phyloP scores from a whole-genome alignment of 2,888 invertebrate genomes.

The Electrophaes corylata region DNA sequence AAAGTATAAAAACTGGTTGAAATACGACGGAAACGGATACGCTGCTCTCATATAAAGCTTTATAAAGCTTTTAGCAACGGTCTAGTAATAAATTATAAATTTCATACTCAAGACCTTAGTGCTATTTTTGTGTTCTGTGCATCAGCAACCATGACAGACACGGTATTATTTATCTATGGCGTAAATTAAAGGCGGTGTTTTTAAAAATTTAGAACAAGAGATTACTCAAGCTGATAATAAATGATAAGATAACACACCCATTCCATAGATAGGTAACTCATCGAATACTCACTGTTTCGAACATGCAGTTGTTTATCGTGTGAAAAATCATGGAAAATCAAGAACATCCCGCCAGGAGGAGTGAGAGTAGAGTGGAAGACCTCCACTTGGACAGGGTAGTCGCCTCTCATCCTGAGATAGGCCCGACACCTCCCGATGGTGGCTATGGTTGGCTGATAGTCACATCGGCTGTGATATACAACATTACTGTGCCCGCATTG shows the following conservation, averaged over 20 bases:
- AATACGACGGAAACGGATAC: too few species aligned
- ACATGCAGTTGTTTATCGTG: constrained; percentile 70
- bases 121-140: background rate
- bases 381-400: constrained; percentile 84
- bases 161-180: background rate
- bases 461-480: constrained; percentile 83
- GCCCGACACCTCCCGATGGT: constrained; percentile 87
- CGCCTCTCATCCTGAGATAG: constrained; percentile 86
- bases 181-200: constrained; percentile 60
- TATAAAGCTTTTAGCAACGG: too few species aligned
- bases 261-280: constrained; percentile 71
- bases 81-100: too few species aligned
- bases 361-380: constrained; percentile 61
- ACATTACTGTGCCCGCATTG: constrained; percentile 84
- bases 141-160: background rate
- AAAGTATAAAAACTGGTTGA: too few species aligned
- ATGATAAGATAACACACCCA: constrained; percentile 79
- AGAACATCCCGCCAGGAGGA: constrained; percentile 46
- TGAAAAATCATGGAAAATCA: constrained; percentile 64
- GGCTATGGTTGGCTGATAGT: constrained; percentile 88
- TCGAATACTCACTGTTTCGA: constrained; percentile 59
- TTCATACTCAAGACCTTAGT: too few species aligned
- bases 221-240: constrained; percentile 66
- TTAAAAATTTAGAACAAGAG: constrained; percentile 73
- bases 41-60: too few species aligned